Evolutionary conservation across 2,888 invertebrate species (phyloP).

Genomic region (Dicycla oo): DNA sequence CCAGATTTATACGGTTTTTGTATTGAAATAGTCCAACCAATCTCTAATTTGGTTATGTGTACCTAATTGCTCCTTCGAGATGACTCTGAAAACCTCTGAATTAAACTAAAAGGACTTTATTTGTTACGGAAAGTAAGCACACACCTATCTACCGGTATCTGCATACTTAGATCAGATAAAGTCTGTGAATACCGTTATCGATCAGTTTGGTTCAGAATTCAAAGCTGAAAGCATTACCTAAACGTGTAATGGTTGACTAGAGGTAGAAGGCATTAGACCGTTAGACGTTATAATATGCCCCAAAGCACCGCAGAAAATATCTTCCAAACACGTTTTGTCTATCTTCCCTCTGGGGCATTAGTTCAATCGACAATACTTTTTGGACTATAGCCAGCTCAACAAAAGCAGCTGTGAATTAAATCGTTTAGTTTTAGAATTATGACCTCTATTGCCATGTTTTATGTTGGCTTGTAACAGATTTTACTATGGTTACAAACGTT

Average conservation of each 20-base stretch:
- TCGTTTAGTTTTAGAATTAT: constrained; percentile 49
- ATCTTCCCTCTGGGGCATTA: constrained; percentile 42
- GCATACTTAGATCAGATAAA: not conserved
- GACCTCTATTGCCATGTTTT: constrained; percentile 40
- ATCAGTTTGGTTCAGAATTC: too few relatives aligned
- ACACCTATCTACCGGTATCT: not conserved
- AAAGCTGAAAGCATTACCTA: not conserved
- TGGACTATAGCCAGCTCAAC: constrained; percentile 61
- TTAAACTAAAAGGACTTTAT: too few relatives aligned
- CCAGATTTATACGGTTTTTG: constrained; percentile 2
- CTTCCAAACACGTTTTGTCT: constrained; percentile 45
- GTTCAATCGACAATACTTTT: constrained; percentile 63
- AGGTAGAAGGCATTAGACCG: not conserved
- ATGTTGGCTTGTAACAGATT: constrained; percentile 25
- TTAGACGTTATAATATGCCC: constrained; percentile 23
- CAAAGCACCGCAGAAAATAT: constrained; percentile 34
- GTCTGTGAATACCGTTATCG: not conserved
- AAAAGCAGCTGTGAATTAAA: constrained; percentile 56
- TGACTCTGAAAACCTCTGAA: not conserved
- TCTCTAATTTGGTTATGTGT: too few relatives aligned
- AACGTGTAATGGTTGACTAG: not conserved
- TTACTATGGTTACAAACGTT: constrained; percentile 3
- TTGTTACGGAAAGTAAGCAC: too few relatives aligned
- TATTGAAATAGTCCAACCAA: too few relatives aligned
- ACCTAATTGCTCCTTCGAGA: not conserved